phyloP scores from a whole-genome alignment of 2,797 vertebrate genomes.

The Alectoris magna region DNA sequence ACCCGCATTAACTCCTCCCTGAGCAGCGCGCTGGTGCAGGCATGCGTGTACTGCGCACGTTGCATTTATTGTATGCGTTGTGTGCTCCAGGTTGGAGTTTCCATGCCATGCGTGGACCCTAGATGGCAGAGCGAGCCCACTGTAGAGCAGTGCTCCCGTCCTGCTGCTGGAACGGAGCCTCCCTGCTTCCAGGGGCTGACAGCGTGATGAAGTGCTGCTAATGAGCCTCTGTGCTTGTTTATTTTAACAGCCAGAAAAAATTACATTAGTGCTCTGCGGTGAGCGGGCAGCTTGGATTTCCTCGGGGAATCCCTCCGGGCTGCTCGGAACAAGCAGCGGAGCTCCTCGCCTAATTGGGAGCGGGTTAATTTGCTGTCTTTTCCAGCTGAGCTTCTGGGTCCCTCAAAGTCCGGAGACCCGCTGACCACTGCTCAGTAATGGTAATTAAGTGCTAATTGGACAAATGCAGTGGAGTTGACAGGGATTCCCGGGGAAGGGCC shows the following conservation, averaged over 20 bases:
- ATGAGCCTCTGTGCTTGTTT: neutral
- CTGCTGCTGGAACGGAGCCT: neutral
- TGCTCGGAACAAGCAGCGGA: neutral
- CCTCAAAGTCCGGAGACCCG: neutral
- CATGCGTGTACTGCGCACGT: fast-evolving
- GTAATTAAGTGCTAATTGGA: fast-evolving
- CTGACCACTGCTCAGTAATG: fast-evolving
- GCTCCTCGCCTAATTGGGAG: fast-evolving
- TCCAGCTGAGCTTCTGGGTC: neutral
- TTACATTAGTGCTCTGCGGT: neutral
- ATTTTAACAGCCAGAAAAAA: neutral
- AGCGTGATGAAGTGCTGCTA: neutral
- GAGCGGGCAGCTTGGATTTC: neutral
- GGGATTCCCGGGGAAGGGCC: neutral
- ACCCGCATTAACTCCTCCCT: fast-evolving
- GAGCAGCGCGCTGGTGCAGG: fast-evolving
- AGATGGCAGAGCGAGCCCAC: slow-evolving; percentile 48
- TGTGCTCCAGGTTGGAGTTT: neutral
- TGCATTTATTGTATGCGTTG: fast-evolving
- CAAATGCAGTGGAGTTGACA: neutral
- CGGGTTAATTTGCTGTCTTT: fast-evolving
- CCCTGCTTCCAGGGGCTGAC: neutral
- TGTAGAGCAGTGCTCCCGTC: neutral
- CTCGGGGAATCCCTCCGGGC: neutral
- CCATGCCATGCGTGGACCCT: neutral